Percentiles rank a stretch among this genome's conserved stretches.
These are phyloP conservation scores for Drosophila paramelanica DNA, from an alignment of 2,888 invertebrate species.

Conservation along the genomic window DNA sequence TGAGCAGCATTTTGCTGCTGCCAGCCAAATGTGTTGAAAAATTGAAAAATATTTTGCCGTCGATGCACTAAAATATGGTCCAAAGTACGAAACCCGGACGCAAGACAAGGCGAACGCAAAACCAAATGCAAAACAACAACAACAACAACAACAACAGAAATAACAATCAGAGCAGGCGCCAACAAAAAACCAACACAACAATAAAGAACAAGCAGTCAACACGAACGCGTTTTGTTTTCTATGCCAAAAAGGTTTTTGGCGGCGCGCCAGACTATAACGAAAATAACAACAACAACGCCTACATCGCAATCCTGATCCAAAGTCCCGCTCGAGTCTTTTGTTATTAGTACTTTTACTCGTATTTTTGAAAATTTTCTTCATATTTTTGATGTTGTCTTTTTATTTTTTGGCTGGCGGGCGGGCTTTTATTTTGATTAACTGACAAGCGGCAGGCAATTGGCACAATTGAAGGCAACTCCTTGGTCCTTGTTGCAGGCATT, in stretches of 20 bases:
- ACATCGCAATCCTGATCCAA: conserved; percentile 10
- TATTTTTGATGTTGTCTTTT: conserved; percentile 10
- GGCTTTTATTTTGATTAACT: conserved; percentile 80
- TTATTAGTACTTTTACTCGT: conserved; percentile 49
- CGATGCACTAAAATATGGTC: conserved; percentile 77
- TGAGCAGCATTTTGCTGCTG: conserved; percentile 76
- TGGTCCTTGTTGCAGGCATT: conserved; percentile 55
- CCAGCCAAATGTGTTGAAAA: conserved; percentile 79
- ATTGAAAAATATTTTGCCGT: conserved; percentile 78
- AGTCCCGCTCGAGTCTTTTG: conserved; percentile 53
- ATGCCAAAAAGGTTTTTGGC: conserved; percentile 67
- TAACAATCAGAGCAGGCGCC: conserved; percentile 2
- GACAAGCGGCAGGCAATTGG: conserved; percentile 78
- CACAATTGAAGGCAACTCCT: conserved; percentile 67
- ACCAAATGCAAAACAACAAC: conserved; percentile 61
- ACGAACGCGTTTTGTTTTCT: conserved; percentile 48
- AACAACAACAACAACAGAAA: conserved; percentile 23
- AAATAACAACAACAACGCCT: conserved; percentile 11
- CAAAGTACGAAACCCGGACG: conserved; percentile 14
- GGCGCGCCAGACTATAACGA: conserved; percentile 50
- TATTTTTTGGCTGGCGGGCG: conserved; percentile 23
- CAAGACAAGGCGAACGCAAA: conserved; percentile 30
- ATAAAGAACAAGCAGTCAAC: conserved; percentile 4
- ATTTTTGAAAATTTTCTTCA: conserved; percentile 29
- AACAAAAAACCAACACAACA: conserved; percentile 10